A percentile compares a stretch with the other conserved stretches of the same genome.
Conservation (phyloP, 2,888 invertebrate species). For the Sminthurides aquaticus region DNA sequence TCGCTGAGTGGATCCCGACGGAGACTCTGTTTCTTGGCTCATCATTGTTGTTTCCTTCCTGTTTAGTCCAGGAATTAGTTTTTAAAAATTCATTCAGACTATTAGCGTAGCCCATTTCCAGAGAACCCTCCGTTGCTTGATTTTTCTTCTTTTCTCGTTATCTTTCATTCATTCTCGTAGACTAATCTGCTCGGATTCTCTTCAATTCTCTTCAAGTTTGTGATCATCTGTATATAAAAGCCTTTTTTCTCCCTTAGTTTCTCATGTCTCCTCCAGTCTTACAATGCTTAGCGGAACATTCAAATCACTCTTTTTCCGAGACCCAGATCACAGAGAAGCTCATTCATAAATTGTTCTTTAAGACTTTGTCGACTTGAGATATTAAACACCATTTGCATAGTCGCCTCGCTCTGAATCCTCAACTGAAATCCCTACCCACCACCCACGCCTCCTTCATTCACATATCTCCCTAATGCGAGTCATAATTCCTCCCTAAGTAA, state of each 20-base stretch:
- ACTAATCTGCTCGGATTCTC: background rate
- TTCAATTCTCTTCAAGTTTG: no score
- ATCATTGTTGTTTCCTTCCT: background rate
- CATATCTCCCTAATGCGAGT: conserved; percentile 24
- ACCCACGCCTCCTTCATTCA: background rate
- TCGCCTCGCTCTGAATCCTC: no score
- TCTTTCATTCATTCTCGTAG: background rate
- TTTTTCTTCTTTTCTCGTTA: background rate
- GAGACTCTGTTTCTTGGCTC: background rate
- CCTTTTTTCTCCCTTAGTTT: no score
- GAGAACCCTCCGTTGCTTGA: no score
- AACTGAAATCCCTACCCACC: no score
- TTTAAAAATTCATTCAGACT: background rate
- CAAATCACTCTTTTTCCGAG: no score
- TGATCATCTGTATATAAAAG: no score
- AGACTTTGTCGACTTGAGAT: background rate
- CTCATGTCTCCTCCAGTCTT: no score
- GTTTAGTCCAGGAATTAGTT: background rate
- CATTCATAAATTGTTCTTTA: background rate
- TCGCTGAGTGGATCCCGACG: background rate
- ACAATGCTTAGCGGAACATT: no score
- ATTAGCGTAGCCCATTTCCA: background rate
- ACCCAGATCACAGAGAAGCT: background rate
- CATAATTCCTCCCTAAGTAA: conserved; percentile 35
- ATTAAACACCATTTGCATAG: background rate